These are phyloP conservation scores for Pseudomyrmex concolor DNA, from an alignment of 1,140 invertebrate genomes.

Conservation along the genomic window DNA sequence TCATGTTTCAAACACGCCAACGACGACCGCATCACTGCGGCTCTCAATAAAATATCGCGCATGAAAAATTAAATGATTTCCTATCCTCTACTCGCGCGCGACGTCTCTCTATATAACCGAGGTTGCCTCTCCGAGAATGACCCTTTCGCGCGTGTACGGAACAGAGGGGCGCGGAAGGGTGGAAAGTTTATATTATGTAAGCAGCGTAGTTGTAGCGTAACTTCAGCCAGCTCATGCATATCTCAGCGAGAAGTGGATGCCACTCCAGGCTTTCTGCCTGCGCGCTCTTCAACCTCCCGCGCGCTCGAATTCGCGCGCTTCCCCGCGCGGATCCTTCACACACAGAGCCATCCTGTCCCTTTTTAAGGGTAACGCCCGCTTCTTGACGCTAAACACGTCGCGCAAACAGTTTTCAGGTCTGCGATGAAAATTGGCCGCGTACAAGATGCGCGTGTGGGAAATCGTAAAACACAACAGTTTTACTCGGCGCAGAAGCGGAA, in stretches of 20 bases:
- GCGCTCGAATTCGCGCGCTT: slow-evolving; percentile 60
- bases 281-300: neutral
- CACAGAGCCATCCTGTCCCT: slow-evolving; percentile 32
- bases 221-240: slow-evolving; percentile 72
- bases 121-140: slow-evolving; percentile 68
- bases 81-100: neutral
- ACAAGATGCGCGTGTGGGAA: neutral
- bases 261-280: slow-evolving; percentile 64
- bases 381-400: slow-evolving; percentile 19
- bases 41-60: slow-evolving; percentile 25
- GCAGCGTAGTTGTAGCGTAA: slow-evolving; percentile 74
- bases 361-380: neutral
- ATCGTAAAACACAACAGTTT: neutral
- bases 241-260: slow-evolving; percentile 69
- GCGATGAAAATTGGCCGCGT: neutral
- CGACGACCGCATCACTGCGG: neutral
- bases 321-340: slow-evolving; percentile 50
- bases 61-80: slow-evolving; percentile 18
- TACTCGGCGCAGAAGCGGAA: neutral
- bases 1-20: slow-evolving; percentile 12
- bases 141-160: slow-evolving; percentile 59
- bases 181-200: slow-evolving; percentile 80
- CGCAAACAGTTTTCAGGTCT: slow-evolving; percentile 20
- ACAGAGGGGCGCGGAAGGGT: too few species aligned
- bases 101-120: neutral